These are phyloP conservation scores for Galbula dea DNA, from an alignment of 2,113 vertebrate species.

Conservation along the genomic window DNA sequence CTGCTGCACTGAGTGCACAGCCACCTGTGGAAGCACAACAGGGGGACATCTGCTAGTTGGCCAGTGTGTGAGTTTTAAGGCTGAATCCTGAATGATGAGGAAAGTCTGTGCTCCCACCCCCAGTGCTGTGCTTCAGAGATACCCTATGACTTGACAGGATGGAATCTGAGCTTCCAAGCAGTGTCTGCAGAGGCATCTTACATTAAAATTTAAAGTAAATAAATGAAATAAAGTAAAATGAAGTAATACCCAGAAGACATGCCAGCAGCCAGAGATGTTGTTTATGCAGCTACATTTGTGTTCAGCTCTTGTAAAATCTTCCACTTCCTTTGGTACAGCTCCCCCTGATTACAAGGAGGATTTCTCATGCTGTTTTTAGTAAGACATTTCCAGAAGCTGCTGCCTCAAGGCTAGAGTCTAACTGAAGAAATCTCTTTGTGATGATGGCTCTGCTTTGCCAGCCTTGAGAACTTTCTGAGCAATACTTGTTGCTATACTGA, in stretches of 20 bases:
- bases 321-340: background rate
- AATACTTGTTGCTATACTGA: slow-evolving; percentile 13
- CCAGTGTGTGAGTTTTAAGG: background rate
- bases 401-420: slow-evolving; percentile 14
- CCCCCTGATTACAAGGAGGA: background rate
- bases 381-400: slow-evolving; percentile 1
- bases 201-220: background rate
- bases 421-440: background rate
- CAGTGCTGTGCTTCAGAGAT: background rate
- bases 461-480: slow-evolving; percentile 11
- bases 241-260: background rate
- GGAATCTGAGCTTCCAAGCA: background rate
- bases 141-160: background rate
- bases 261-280: background rate
- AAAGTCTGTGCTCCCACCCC: background rate
- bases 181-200: background rate
- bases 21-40: background rate
- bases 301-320: background rate
- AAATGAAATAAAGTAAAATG: too few species aligned
- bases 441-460: background rate
- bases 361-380: slow-evolving; percentile 36
- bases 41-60: background rate
- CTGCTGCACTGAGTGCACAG: background rate
- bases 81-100: background rate
- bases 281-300: background rate